phyloP scores from a whole-genome alignment of 1,140 invertebrate genomes.

The Drosophila tani region DNA sequence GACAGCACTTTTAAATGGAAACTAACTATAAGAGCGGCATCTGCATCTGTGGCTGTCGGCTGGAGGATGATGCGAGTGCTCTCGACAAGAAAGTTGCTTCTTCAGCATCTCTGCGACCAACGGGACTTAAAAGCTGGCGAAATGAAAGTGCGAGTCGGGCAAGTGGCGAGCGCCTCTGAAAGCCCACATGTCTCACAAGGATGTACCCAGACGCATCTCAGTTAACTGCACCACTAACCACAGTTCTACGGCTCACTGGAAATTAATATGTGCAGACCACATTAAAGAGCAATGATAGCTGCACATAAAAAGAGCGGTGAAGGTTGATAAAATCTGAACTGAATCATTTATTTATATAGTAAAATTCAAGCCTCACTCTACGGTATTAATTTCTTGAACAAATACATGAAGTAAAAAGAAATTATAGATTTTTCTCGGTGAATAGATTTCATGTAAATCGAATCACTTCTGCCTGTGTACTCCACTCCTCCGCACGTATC shows the following conservation, averaged over 20 bases:
- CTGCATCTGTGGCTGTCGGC: conserved; percentile 47
- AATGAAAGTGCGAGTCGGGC: conserved; percentile 70
- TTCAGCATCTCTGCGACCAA: conserved; percentile 28
- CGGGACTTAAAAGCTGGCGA: conserved; percentile 57
- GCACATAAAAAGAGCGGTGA: conserved; percentile 42
- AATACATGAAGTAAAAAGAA: neutral
- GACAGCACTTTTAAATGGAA: conserved; percentile 33
- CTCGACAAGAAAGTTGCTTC: conserved; percentile 69
- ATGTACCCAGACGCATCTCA: conserved; percentile 54
- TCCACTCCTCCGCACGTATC: conserved; percentile 49
- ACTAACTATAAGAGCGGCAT: conserved; percentile 26
- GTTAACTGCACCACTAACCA: conserved; percentile 48
- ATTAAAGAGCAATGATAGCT: conserved; percentile 44
- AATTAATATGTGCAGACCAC: conserved; percentile 34
- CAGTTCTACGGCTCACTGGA: conserved; percentile 58
- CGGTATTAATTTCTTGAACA: neutral
- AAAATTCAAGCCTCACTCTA: neutral
- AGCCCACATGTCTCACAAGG: conserved; percentile 34
- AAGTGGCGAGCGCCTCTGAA: conserved; percentile 22
- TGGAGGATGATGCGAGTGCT: conserved; percentile 43
- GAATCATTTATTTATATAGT: neutral
- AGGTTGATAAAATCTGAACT: too few relatives aligned
- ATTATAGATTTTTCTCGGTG: neutral
- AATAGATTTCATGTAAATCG: neutral
- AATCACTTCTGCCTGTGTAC: conserved; percentile 15